Evolutionary conservation across 2,888 invertebrate species (phyloP).

Genomic region (Drosophila birchii): DNA sequence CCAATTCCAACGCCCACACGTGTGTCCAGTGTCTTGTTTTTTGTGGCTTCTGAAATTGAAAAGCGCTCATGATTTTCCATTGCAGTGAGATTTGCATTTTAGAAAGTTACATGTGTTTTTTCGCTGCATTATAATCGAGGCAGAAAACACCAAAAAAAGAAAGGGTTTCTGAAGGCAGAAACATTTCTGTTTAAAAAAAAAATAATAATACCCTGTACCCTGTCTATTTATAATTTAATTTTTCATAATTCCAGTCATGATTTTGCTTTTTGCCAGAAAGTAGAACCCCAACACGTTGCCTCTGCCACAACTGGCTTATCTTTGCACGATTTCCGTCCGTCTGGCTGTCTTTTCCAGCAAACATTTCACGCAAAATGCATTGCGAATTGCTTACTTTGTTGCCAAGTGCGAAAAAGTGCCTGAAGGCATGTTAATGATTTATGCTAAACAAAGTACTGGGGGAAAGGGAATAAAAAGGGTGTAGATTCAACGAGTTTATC

Average conservation of each 20-base stretch:
- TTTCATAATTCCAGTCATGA: conserved; percentile 74
- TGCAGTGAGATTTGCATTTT: conserved; percentile 74
- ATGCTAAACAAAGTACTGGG: conserved; percentile 20
- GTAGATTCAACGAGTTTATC: conserved; percentile 5
- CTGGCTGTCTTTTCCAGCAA: conserved; percentile 32
- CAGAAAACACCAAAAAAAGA: conserved; percentile 53
- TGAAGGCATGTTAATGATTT: conserved; percentile 66
- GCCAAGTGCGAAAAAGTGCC: conserved; percentile 61
- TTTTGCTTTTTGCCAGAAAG: conserved; percentile 42
- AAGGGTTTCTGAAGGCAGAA: conserved; percentile 28
- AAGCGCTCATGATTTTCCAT: conserved; percentile 70
- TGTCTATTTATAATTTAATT: conserved; percentile 64
- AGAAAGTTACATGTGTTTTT: conserved; percentile 73
- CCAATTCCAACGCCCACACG: conserved; percentile 65
- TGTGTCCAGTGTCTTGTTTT: conserved; percentile 35
- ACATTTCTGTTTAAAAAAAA: conserved; percentile 6
- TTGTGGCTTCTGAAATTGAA: conserved; percentile 55
- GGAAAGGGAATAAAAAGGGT: conserved; percentile 1
- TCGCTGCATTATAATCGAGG: conserved; percentile 60
- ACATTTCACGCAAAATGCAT: conserved; percentile 51
- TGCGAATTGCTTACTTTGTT: conserved; percentile 52
- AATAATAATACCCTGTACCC: conserved; percentile 5
- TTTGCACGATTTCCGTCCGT: conserved; percentile 53
- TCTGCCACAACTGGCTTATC: conserved; percentile 42
- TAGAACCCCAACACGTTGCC: conserved; percentile 61